Evolutionary conservation across 1,140 invertebrate species (phyloP).

Genomic region (Sinella curviseta): DNA sequence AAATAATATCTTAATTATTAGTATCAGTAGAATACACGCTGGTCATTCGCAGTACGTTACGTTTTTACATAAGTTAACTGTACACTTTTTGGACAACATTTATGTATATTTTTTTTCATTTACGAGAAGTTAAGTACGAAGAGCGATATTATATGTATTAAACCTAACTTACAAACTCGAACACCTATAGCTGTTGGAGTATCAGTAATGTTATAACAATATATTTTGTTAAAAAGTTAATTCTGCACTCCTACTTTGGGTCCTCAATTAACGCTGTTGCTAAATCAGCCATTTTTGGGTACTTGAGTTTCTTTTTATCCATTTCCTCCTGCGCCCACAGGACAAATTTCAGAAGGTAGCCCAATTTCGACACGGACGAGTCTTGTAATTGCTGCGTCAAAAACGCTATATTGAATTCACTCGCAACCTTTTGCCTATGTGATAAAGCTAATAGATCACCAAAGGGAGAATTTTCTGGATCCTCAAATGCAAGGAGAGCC

Average conservation of each 20-base stretch:
- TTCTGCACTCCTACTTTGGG: conserved; percentile 70
- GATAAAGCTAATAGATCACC: conserved; percentile 88
- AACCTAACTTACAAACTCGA: too few relatives aligned
- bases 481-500: conserved; percentile 93
- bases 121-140: too few relatives aligned
- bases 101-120: too few relatives aligned
- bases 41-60: too few relatives aligned
- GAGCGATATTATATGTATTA: too few relatives aligned
- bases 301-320: conserved; percentile 89
- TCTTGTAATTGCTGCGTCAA: conserved; percentile 87
- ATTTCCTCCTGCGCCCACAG: conserved; percentile 94
- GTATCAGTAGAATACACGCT: too few relatives aligned
- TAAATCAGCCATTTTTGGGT: conserved; percentile 88
- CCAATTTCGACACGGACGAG: conserved; percentile 74
- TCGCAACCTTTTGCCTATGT: conserved; percentile 94
- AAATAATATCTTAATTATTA: too few relatives aligned
- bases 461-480: conserved; percentile 91
- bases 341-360: conserved; percentile 86
- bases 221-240: too few relatives aligned
- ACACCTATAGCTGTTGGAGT: too few relatives aligned
- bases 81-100: too few relatives aligned
- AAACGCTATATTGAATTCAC: conserved; percentile 94
- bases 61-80: too few relatives aligned
- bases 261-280: conserved; percentile 77
- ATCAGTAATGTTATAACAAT: too few relatives aligned